These are phyloP conservation scores for Callocephalon fimbriatum DNA, from an alignment of 2,113 vertebrate genomes.

Conservation along the genomic window DNA sequence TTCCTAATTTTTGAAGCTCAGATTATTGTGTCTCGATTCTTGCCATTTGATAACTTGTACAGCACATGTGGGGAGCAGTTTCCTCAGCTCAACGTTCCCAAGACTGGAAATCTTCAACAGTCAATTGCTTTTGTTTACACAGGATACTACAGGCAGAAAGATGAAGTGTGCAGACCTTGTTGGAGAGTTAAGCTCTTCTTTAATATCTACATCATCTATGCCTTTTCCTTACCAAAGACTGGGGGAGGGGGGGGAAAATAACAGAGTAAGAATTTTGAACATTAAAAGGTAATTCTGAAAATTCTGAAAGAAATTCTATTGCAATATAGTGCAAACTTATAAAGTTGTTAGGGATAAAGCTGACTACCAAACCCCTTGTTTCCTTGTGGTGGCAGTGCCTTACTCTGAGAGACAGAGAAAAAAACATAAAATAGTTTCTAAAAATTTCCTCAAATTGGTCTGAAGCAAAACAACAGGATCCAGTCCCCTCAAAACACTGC, in stretches of 20 bases:
- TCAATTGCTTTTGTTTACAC: neutral
- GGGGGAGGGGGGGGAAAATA: too few relatives aligned
- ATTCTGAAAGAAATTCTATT: neutral
- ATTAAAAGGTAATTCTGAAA: neutral
- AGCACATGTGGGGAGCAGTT: neutral
- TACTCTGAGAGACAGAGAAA: neutral
- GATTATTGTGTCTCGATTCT: neutral
- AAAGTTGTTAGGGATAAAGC: neutral
- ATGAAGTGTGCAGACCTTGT: neutral
- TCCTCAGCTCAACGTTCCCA: neutral
- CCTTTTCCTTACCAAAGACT: neutral
- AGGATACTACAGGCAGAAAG: neutral
- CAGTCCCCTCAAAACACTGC: neutral
- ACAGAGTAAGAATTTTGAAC: neutral
- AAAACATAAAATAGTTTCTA: neutral
- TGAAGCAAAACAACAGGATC: neutral
- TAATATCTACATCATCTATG: neutral
- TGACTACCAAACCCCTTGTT: neutral
- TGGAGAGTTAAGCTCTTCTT: neutral
- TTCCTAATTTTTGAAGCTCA: neutral
- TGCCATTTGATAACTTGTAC: neutral
- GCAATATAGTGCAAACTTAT: neutral
- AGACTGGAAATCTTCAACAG: neutral
- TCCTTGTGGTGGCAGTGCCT: neutral
- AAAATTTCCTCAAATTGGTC: neutral